Percentiles rank a stretch among this genome's conserved stretches.
Conservation (phyloP, 2,888 invertebrate species). For the Perithous albicinctus region DNA sequence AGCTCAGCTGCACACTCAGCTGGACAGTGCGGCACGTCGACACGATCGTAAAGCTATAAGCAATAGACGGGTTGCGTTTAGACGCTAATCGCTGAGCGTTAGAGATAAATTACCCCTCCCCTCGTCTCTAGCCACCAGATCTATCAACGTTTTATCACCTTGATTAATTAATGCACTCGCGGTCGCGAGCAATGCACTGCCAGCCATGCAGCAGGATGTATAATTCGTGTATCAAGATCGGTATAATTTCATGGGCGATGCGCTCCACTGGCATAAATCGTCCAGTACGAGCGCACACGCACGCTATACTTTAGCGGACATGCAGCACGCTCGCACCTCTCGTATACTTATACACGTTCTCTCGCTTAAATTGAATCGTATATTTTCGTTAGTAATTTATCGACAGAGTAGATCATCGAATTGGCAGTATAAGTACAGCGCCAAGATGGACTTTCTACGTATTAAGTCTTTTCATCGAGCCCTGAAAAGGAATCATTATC, state of each 20-base stretch:
- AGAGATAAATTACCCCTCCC: constrained; percentile 58
- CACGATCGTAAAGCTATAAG: constrained; percentile 30
- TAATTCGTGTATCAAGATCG: constrained; percentile 67
- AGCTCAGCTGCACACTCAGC: constrained; percentile 47
- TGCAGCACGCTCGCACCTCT: constrained; percentile 15
- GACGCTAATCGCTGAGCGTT: constrained; percentile 52
- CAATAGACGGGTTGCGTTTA: constrained; percentile 9
- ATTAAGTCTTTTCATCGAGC: neutral
- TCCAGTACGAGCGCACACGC: constrained; percentile 38
- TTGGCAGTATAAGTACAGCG: constrained; percentile 4
- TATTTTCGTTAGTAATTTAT: constrained; percentile 48
- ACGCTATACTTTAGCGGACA: constrained; percentile 10
- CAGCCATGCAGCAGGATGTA: constrained; percentile 58
- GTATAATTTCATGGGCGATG: constrained; percentile 68
- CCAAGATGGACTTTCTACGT: constrained; percentile 4
- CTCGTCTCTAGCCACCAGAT: constrained; percentile 27
- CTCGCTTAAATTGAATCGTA: constrained; percentile 54
- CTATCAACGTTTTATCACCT: constrained; percentile 68
- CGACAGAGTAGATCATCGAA: constrained; percentile 37
- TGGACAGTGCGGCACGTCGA: constrained; percentile 43
- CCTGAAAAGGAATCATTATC: neutral
- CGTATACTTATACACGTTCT: constrained; percentile 11
- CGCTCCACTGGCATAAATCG: constrained; percentile 66
- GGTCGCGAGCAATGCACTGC: constrained; percentile 54
- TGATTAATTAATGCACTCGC: constrained; percentile 65